Evolutionary conservation across 1,140 invertebrate genomes (phyloP).

Genomic region (Microplitis demolitor): DNA sequence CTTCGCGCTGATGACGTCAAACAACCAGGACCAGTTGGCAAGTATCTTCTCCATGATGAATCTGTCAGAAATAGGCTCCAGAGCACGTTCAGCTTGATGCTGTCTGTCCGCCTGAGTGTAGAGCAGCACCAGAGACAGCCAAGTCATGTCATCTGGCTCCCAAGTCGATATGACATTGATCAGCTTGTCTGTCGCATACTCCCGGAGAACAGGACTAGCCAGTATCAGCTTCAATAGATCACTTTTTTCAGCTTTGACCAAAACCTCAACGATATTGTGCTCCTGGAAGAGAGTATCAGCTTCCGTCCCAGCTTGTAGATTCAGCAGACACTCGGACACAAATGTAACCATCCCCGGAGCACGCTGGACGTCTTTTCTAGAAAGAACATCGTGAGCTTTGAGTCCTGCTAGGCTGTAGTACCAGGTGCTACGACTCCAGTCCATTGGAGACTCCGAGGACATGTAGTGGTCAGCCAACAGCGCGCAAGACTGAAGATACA

Average conservation of each 20-base stretch:
- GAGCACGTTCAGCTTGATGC: slow-evolving; percentile 54
- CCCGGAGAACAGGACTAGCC: slow-evolving; percentile 61
- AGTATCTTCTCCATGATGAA: slow-evolving; percentile 52
- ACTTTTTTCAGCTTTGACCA: slow-evolving; percentile 55
- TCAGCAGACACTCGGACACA: slow-evolving; percentile 57
- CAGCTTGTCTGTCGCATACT: slow-evolving; percentile 66
- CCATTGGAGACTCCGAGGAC: slow-evolving; percentile 62
- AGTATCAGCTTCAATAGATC: slow-evolving; percentile 64
- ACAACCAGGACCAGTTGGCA: slow-evolving; percentile 62
- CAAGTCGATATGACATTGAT: slow-evolving; percentile 56
- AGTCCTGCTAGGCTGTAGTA: slow-evolving; percentile 68
- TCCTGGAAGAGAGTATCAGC: slow-evolving; percentile 58
- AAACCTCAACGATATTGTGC: slow-evolving; percentile 61
- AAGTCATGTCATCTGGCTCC: slow-evolving; percentile 46
- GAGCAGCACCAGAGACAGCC: slow-evolving; percentile 60
- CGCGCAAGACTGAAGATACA: slow-evolving; percentile 67
- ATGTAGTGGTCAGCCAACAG: slow-evolving; percentile 71
- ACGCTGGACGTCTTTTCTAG: slow-evolving; percentile 46
- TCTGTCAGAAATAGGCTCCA: slow-evolving; percentile 54
- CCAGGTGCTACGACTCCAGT: slow-evolving; percentile 65
- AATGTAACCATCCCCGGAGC: slow-evolving; percentile 63
- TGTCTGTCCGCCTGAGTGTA: slow-evolving; percentile 64
- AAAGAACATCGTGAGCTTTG: slow-evolving; percentile 59
- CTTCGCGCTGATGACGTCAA: slow-evolving; percentile 57
- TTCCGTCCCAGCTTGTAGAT: slow-evolving; percentile 55